phyloP scores from a whole-genome alignment of 2,888 invertebrate species.

The Eupithecia inturbata region DNA sequence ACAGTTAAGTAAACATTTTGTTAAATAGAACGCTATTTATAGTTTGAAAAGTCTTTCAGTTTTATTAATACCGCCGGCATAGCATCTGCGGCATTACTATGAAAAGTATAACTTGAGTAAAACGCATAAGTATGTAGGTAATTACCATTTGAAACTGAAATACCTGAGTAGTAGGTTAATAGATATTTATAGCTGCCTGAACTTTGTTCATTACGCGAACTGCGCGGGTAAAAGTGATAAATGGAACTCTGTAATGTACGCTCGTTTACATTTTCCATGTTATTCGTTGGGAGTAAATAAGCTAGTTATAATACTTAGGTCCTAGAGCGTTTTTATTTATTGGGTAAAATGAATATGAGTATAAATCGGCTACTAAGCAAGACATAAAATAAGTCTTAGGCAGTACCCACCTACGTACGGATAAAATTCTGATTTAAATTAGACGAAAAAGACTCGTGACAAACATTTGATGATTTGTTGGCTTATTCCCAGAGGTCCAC shows the following conservation, averaged over 20 bases:
- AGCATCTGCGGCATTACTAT: neutral
- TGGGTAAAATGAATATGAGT: neutral
- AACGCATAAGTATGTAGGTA: conserved; percentile 6
- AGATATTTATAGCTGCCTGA: conserved; percentile 36
- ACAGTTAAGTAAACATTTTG: neutral
- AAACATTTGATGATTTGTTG: no score
- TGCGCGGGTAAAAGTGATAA: conserved; percentile 39
- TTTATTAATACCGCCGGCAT: neutral
- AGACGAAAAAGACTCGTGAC: neutral
- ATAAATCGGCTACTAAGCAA: neutral
- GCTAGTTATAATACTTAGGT: neutral
- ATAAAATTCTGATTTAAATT: neutral
- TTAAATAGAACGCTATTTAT: neutral
- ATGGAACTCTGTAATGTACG: conserved; percentile 33
- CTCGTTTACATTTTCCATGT: conserved; percentile 19
- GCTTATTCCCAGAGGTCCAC: no score
- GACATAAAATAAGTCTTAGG: neutral
- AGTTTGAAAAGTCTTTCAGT: neutral
- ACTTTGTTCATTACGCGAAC: conserved; percentile 39
- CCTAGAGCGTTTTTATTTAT: neutral
- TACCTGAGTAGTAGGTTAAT: conserved; percentile 20
- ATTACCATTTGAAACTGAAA: conserved; percentile 17
- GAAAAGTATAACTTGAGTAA: neutral
- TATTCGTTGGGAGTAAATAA: conserved; percentile 3
- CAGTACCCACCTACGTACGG: neutral